These are phyloP conservation scores for Knipowitschia caucasica DNA, from an alignment of 2,797 vertebrate species.

Conservation along the genomic window DNA sequence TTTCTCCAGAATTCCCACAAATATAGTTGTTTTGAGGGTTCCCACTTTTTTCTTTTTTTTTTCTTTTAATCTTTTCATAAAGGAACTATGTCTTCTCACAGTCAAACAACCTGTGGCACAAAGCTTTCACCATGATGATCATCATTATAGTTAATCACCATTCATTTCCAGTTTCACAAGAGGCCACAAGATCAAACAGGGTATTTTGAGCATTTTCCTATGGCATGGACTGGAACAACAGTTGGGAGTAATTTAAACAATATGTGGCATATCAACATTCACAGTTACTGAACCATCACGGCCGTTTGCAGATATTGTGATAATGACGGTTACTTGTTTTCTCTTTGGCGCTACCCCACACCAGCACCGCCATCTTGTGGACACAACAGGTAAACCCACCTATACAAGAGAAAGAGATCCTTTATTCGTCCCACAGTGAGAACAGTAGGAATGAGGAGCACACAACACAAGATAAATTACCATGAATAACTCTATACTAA, in stretches of 20 bases:
- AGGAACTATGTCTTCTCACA: slow-evolving; percentile 26
- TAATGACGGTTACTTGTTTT: slow-evolving; percentile 54
- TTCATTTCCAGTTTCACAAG: slow-evolving; percentile 74
- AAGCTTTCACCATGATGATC: slow-evolving; percentile 65
- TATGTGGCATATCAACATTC: slow-evolving; percentile 65
- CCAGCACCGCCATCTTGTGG: slow-evolving; percentile 74
- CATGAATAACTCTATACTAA: not conserved
- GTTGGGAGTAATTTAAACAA: slow-evolving; percentile 70
- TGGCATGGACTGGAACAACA: slow-evolving; percentile 60
- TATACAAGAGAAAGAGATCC: not conserved
- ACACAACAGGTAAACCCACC: slow-evolving; percentile 28
- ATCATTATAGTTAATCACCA: slow-evolving; percentile 70
- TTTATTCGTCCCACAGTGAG: no score
- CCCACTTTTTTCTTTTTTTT: no score
- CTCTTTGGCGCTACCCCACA: slow-evolving; percentile 38
- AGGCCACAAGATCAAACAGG: slow-evolving; percentile 70
- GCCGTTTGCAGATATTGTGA: slow-evolving; percentile 58
- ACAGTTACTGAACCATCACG: slow-evolving; percentile 72
- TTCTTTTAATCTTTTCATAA: slow-evolving; percentile 18
- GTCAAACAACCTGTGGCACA: slow-evolving; percentile 68
- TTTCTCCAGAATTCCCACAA: not conserved
- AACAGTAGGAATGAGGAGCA: no score
- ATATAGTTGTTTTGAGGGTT: not conserved
- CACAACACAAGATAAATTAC: not conserved
- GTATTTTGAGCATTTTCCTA: slow-evolving; percentile 65